A percentile compares a stretch with the other conserved stretches of the same genome.
Evolutionary conservation across 1,140 invertebrate genomes (phyloP).

Genomic region (Lepidurus apus): DNA sequence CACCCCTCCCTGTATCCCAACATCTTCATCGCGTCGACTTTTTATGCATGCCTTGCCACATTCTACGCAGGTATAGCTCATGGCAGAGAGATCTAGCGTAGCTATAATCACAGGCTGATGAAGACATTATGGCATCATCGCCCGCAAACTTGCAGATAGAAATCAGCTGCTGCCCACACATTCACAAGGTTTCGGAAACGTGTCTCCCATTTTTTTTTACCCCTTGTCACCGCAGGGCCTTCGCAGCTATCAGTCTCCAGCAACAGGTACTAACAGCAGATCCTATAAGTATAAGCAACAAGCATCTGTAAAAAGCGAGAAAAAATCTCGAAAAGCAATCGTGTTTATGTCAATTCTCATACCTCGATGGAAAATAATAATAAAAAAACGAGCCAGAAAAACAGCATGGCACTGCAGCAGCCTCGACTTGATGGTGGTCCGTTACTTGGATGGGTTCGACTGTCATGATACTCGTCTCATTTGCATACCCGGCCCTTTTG

Average conservation of each 20-base stretch:
- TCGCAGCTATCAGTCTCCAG: not conserved
- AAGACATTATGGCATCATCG: conserved; percentile 19
- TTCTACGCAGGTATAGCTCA: conserved; percentile 13
- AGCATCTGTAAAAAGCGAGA: not conserved
- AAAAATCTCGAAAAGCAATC: conserved; percentile 8
- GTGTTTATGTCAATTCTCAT: conserved; percentile 9
- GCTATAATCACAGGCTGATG: conserved; percentile 17
- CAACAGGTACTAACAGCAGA: not conserved
- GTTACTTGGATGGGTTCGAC: conserved; percentile 1
- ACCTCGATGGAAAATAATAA: not conserved
- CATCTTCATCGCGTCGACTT: conserved; percentile 11
- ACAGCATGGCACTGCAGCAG: not conserved
- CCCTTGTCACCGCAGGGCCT: not conserved
- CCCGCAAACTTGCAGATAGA: not conserved
- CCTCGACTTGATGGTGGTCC: not conserved
- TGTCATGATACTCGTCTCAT: conserved; percentile 13
- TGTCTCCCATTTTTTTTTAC: not conserved
- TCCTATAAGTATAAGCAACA: not conserved
- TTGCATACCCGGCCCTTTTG: conserved; percentile 10
- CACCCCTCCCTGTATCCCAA: not conserved
- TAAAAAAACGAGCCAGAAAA: not conserved
- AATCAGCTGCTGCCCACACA: conserved; percentile 17
- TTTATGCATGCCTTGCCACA: conserved; percentile 18
- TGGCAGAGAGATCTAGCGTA: conserved; percentile 15
- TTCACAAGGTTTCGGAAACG: not conserved